phyloP scores from a whole-genome alignment of 2,113 vertebrate genomes.

The Fulica atra region DNA sequence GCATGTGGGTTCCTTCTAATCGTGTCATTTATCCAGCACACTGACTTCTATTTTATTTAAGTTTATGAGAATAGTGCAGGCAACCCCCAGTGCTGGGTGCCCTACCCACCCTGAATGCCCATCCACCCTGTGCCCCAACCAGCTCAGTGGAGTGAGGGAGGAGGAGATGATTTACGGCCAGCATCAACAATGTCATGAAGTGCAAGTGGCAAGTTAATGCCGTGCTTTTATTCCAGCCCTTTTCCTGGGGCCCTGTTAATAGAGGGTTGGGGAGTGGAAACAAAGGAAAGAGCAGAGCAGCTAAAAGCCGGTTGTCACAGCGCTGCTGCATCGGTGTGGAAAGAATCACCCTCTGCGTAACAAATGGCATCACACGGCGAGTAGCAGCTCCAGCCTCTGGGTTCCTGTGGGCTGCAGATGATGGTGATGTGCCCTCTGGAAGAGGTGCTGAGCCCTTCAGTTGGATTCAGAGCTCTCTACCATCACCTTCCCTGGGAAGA shows the following conservation, averaged over 20 bases:
- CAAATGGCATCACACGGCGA: neutral
- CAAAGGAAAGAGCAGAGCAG: neutral
- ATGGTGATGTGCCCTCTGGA: neutral
- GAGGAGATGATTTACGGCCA: neutral
- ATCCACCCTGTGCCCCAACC: neutral
- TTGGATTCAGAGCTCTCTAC: neutral
- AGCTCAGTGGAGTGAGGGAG: neutral
- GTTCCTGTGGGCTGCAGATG: neutral
- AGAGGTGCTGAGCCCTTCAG: neutral
- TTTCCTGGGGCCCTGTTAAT: neutral
- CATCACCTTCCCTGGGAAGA: neutral
- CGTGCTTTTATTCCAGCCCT: neutral
- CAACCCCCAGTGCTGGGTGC: neutral
- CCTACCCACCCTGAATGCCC: rapidly evolving
- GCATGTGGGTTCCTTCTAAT: neutral
- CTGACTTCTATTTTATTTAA: neutral
- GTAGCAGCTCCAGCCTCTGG: neutral
- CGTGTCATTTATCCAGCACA: neutral
- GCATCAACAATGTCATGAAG: neutral
- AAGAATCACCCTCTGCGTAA: neutral
- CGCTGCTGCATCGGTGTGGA: neutral
- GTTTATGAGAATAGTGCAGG: neutral
- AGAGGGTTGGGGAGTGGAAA: neutral
- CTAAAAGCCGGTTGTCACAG: constrained; percentile 1
- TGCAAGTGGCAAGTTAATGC: constrained; percentile 9